Evolutionary conservation across 2,113 vertebrate species (phyloP), one percentile per base, ranked within the genome.

Genomic region (Origma solitaria): DNA sequence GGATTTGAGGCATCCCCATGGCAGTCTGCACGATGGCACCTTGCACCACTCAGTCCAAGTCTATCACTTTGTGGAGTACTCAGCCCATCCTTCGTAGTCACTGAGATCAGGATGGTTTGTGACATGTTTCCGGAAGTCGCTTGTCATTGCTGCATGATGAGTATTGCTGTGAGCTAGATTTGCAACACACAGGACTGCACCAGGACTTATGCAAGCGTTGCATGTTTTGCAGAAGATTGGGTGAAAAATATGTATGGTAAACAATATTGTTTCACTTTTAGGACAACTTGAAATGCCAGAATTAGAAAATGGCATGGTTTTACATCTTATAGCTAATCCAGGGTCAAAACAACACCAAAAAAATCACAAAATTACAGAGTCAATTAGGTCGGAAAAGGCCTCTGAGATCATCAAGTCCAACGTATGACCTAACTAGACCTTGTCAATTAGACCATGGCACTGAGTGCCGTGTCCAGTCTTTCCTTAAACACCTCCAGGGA

Each of bases 1-100:
- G 37, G 3, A 65, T 77, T 4, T 25, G 37, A 21, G 50, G 13
- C 16, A 10, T 28, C 56, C 51, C 37, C 1, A 2, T 13, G 24
- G 19, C 0, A 0, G 18, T 38, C n/a, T 31, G 50, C 37, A 11
- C 22, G 24, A 42, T 11, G 51, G 79, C 42, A 53, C 23, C 35
- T 57, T 27, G 10, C 45, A 57, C 13, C 19, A 17, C 56, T 38
- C 51, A 20, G n/a, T 25, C 4, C 5, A 83, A 58, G 40, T 35
- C 38, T 70, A 6, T 23, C 12, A 15, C 64, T 66, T 21, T 38
- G 44, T 30, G 31, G 7, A 54, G 68, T 16, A 37, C 33, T 58
- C 3, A 11, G 56, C 18, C 42, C 35, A 17, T 54, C 38, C 30
- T 68, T 50, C 69, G 45, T 45, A 7, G 1, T 50, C 44, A 24